A percentile compares a stretch with the other conserved stretches of the same genome.
Conservation (phyloP, 2,888 invertebrate genomes). For the Luperina testacea region DNA sequence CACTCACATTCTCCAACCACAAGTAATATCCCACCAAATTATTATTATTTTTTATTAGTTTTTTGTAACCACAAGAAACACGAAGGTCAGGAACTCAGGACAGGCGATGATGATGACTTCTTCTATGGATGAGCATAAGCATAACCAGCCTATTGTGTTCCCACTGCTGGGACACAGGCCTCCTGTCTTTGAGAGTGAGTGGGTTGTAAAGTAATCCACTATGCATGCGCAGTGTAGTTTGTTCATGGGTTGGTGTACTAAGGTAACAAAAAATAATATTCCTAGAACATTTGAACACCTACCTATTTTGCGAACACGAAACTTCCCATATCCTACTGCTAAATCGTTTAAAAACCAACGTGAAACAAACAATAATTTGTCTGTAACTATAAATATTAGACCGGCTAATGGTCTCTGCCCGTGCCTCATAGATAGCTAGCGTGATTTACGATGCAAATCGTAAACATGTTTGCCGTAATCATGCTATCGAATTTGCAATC, state of each 20-base stretch:
- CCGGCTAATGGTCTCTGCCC: slow-evolving; percentile 51
- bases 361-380: slow-evolving; percentile 20
- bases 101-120: not conserved
- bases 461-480: slow-evolving; percentile 52
- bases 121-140: not conserved
- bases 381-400: slow-evolving; percentile 62
- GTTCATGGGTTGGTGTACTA: not conserved
- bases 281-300: not conserved
- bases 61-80: not conserved
- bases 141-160: not conserved
- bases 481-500: slow-evolving; percentile 33
- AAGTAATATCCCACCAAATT: too few species aligned
- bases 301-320: not conserved
- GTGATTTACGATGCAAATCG: slow-evolving; percentile 60
- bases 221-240: accelerated
- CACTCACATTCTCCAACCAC: too few species aligned
- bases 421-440: slow-evolving; percentile 48
- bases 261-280: not conserved
- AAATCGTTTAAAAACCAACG: slow-evolving; percentile 5
- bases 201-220: not conserved
- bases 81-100: too few species aligned
- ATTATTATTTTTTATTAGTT: too few species aligned
- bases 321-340: not conserved
- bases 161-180: not conserved
- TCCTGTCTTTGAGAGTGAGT: not conserved